phyloP scores from a whole-genome alignment of 1,140 invertebrate genomes.

The Sminthurides bifidus region DNA sequence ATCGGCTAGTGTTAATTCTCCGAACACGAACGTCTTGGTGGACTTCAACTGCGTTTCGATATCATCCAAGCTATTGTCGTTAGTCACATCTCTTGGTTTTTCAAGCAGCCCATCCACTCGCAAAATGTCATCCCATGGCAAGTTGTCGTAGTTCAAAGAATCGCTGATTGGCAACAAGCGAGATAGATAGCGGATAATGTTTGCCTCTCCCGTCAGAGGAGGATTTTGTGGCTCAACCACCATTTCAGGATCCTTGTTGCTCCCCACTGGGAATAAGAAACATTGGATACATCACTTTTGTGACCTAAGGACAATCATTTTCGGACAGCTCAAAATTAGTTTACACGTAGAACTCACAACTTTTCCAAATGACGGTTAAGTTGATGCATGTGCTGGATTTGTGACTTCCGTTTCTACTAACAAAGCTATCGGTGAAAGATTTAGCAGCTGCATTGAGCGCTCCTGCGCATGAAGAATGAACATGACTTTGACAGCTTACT shows the following conservation, averaged over 20 bases:
- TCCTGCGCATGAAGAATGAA: neutral
- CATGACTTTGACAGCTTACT: neutral
- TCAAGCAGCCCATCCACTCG: slow-evolving; percentile 6
- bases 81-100: neutral
- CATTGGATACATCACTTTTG: neutral
- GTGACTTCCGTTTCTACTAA: neutral
- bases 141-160: slow-evolving; percentile 13
- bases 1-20: slow-evolving; percentile 13
- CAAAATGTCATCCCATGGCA: slow-evolving; percentile 4
- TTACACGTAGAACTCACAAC: neutral
- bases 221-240: slow-evolving; percentile 11
- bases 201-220: slow-evolving; percentile 12
- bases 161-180: slow-evolving; percentile 5
- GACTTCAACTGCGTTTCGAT: slow-evolving; percentile 3
- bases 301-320: neutral
- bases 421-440: neutral
- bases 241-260: slow-evolving; percentile 8
- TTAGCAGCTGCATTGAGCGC: too few relatives aligned
- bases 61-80: neutral
- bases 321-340: neutral
- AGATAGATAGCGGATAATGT: slow-evolving; percentile 13
- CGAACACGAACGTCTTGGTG: slow-evolving; percentile 7
- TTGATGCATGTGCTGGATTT: neutral
- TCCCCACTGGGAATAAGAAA: neutral
- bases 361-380: neutral